Evolutionary conservation across 2,113 vertebrate genomes (phyloP), one percentile per base, ranked within the genome.

Genomic region (Colinus virginianus): DNA sequence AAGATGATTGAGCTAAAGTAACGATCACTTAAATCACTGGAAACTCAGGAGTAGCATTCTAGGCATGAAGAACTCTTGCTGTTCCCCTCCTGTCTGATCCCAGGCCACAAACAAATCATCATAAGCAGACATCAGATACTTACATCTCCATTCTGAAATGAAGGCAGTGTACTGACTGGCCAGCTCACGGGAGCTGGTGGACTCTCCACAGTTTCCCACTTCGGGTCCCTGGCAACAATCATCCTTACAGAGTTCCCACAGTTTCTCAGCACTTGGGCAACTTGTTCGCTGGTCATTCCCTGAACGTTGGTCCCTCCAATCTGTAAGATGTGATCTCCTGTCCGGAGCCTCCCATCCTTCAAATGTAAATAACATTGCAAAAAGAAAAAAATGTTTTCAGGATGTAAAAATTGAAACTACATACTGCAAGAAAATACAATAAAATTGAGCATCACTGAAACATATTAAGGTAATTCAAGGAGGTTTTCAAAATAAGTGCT

Each of bases 311-410:
- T 99, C 28, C 96, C 96, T 64, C 99, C 99, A 23, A 99, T 99
- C 86, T 98, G 97, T n/a, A 99, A 93, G 96, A 99, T 99, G 97
- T 99, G 98, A 95, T 99, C 99, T 21, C 99, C 99, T 3, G 99
- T 99, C 51, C 77, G 97, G 45, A 99, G 98, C 63, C 99, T 98
- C 32, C 99, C 99, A 34, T 99, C 99, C 99, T 99, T 96, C 78
- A 92, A 96, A 91, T 0, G 62, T 2, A 94, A 93, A 90, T 1
- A 26, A 68, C 87, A 45, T 5, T 11, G 68, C 36, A 85, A 70
- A 62, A 40, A 76, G 67, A 85, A 70, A 62, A 40, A 76, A 69
- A 53, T 21, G 6, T 82, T 95, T 51, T 82, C 49, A 49, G 67
- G 55, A 26, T 77, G 2, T 13, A 51, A 26, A 70, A 83, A 56